Conservation (phyloP, 1,140 invertebrate genomes). For the Uloborus diversus region DNA sequence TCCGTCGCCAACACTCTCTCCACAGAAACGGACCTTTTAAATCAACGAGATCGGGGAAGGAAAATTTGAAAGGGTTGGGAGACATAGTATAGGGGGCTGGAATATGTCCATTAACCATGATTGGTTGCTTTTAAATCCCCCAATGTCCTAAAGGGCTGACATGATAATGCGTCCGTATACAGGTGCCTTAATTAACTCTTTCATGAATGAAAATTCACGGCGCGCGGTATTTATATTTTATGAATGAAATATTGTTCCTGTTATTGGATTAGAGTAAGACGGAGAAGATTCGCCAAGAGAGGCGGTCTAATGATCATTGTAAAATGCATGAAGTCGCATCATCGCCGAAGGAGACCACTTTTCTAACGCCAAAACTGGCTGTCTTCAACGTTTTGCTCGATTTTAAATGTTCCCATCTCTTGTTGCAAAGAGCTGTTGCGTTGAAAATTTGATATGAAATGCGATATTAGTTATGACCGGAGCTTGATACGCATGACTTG, state of each 20-base stretch:
- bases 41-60: slow-evolving; percentile 17
- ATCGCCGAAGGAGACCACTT: too few species aligned
- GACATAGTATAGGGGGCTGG: neutral
- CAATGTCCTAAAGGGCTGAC: slow-evolving; percentile 39
- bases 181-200: slow-evolving; percentile 55
- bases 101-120: slow-evolving; percentile 51
- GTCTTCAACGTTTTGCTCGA: too few species aligned
- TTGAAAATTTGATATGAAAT: too few species aligned
- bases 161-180: slow-evolving; percentile 49
- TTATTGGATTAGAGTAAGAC: slow-evolving; percentile 32
- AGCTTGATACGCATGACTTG: too few species aligned
- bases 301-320: slow-evolving; percentile 4
- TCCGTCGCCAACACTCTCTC: slow-evolving; percentile 38
- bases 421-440: too few species aligned
- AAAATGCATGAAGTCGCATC: slow-evolving; percentile 17
- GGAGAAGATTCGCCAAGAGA: too few species aligned
- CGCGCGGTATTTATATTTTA: slow-evolving; percentile 43
- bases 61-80: neutral
- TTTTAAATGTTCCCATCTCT: too few species aligned
- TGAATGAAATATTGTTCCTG: slow-evolving; percentile 45
- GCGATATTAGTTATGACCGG: too few species aligned
- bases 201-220: slow-evolving; percentile 54
- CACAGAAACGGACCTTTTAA: slow-evolving; percentile 41
- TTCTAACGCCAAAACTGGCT: too few species aligned
- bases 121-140: slow-evolving; percentile 56